phyloP scores from a whole-genome alignment of 1,140 invertebrate species.

The Epicauta chinensis region DNA sequence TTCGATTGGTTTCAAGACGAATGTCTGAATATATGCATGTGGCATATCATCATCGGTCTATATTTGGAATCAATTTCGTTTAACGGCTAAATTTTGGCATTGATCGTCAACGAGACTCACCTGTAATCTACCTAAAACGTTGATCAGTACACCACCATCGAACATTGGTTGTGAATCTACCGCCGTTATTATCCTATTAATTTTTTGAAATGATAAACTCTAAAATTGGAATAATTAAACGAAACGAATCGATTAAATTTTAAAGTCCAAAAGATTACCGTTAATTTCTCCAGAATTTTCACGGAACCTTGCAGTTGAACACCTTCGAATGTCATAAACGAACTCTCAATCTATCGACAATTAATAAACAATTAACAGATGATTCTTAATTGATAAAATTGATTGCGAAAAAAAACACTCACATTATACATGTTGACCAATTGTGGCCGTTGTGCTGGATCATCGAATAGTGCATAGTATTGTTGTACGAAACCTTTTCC shows the following conservation, averaged over 20 bases:
- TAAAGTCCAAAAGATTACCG: slow-evolving; percentile 73
- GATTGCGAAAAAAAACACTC: slow-evolving; percentile 46
- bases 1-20: slow-evolving; percentile 81
- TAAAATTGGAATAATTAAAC: slow-evolving; percentile 49
- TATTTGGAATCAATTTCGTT: slow-evolving; percentile 6
- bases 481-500: slow-evolving; percentile 89
- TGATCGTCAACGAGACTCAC: too few relatives aligned
- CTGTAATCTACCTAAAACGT: slow-evolving; percentile 88
- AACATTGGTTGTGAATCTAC: slow-evolving; percentile 94
- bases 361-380: too few relatives aligned
- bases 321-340: slow-evolving; percentile 95
- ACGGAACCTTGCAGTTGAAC: slow-evolving; percentile 81
- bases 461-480: slow-evolving; percentile 88
- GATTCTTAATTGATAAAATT: too few relatives aligned
- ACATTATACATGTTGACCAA: slow-evolving; percentile 90
- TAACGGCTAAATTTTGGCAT: too few relatives aligned
- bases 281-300: slow-evolving; percentile 93
- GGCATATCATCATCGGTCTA: slow-evolving; percentile 89
- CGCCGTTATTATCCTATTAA: slow-evolving; percentile 83
- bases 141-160: slow-evolving; percentile 89
- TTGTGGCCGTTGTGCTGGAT: slow-evolving; percentile 70
- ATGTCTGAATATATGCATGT: slow-evolving; percentile 85
- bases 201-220: slow-evolving; percentile 87
- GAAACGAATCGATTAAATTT: too few relatives aligned
- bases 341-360: slow-evolving; percentile 66